Base-by-base conservation (phyloP, 2,888 invertebrate genomes). In the Melipona bicolor region DNA sequence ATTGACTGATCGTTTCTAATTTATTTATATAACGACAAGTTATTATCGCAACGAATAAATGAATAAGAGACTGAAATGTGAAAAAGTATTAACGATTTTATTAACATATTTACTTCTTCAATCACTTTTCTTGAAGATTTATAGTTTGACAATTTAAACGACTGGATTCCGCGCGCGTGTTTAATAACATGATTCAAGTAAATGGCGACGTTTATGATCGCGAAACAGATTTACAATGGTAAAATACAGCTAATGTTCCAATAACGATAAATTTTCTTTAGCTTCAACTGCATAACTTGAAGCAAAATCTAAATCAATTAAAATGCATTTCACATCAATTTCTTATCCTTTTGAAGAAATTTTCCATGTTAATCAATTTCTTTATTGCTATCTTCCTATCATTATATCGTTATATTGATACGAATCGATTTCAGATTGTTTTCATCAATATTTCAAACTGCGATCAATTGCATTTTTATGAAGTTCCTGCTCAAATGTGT, bases 161-260 rank as follows among this genome's bases (percentile, higher is more conserved):
- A 9, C 24, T 6, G 24, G 24, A 50, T 59, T 61, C 24, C n/a
- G 17, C 56, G 21, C 15, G 21, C 13, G 56, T 43, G 56, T 17
- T 27, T 13, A 27, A 15, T 4, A 43, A 27, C 36, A 19, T 49
- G 3, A 21, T 24, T 32, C 24, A 21, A 5, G 15, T 5, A n/a
- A n/a, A 49, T 43, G n/a, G 49, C 21, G 62, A 65, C 56, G 52
- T 75, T 79, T 79, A 75, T 52, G 52, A 67, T 59, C 69, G n/a
- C 32, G 17, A 21, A 56, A 56, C 36, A 19, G 24, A 80, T 71
- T 64, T 79, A 80, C 54, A 1, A 15, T 67, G 61, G 61, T 36
- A 24, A 72, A 43, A 43, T 43, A 9, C 9, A 32, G 32, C 32
- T 2, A 36, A 36, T 43, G 43, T 43, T 9, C 43, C 43, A 9